These are phyloP conservation scores for Phytoseiulus persimilis DNA, from an alignment of 2,888 invertebrate genomes.

Conservation along the genomic window DNA sequence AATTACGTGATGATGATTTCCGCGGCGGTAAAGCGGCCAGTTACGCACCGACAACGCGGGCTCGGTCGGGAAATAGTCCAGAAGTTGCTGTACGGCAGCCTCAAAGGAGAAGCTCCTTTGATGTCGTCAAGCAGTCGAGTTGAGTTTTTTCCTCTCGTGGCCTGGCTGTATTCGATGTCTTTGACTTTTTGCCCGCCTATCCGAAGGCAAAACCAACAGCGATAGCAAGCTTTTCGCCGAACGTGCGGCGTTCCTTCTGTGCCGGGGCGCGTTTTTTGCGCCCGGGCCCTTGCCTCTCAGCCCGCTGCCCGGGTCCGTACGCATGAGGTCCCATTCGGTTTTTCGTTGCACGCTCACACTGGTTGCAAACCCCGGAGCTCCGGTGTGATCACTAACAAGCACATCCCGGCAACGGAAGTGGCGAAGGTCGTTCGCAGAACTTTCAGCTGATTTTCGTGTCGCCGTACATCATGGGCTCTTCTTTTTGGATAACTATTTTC, in stretches of 20 bases:
- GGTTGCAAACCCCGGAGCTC: neutral
- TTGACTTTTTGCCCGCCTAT: neutral
- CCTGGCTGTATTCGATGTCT: neutral
- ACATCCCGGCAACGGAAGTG: neutral
- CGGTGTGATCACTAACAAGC: neutral
- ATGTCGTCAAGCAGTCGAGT: neutral
- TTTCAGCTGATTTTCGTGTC: neutral
- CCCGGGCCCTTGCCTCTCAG: neutral
- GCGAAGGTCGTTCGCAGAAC: neutral
- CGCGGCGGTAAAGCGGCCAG: neutral
- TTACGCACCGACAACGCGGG: neutral
- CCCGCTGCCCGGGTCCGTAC: neutral
- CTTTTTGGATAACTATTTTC: neutral
- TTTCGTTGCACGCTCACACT: neutral
- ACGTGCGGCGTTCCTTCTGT: neutral
- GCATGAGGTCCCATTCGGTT: neutral
- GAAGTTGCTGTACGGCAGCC: neutral
- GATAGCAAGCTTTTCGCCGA: neutral
- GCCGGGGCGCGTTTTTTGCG: neutral
- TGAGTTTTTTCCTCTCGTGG: neutral
- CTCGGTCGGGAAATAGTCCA: neutral
- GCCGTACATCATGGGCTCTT: neutral
- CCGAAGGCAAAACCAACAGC: neutral
- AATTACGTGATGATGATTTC: neutral
- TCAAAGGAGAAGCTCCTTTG: neutral